phyloP scores from a whole-genome alignment of 2,797 vertebrate species.

The Pelodytes ibericus region DNA sequence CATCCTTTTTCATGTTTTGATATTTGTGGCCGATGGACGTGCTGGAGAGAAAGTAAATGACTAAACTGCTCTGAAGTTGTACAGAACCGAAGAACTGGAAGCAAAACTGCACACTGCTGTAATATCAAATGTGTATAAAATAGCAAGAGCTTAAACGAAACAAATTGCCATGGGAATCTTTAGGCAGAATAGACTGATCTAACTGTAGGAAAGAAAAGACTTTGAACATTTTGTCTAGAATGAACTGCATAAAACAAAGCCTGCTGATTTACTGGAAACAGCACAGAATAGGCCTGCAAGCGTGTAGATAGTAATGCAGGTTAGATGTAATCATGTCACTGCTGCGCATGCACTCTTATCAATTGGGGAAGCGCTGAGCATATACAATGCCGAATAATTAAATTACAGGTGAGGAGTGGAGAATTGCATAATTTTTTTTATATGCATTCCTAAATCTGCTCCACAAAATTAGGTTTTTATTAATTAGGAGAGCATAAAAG shows the following conservation, averaged over 20 bases:
- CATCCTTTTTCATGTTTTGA: too few relatives aligned
- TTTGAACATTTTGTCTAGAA: not conserved
- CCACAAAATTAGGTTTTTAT: too few relatives aligned
- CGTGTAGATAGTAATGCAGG: not conserved
- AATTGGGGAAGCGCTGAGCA: not conserved
- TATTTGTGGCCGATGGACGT: not conserved
- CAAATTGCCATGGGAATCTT: slow-evolving; percentile 2
- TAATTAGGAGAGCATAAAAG: too few relatives aligned
- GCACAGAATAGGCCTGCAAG: not conserved
- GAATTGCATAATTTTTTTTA: too few relatives aligned
- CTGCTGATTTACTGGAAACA: not conserved
- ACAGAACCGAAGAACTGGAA: not conserved
- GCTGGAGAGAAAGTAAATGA: not conserved
- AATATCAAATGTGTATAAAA: slow-evolving; percentile 5
- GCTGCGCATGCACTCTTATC: too few relatives aligned
- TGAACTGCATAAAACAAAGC: slow-evolving; percentile 3
- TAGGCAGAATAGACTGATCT: slow-evolving; percentile 14
- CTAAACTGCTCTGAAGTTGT: not conserved
- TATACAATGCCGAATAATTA: too few relatives aligned
- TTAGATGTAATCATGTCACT: slow-evolving; percentile 10
- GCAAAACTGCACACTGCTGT: not conserved
- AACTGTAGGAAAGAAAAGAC: not conserved
- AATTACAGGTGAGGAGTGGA: too few relatives aligned
- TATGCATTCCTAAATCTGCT: too few relatives aligned
- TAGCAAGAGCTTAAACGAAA: slow-evolving; percentile 1